Percentiles rank a stretch among this genome's conserved stretches.
phyloP scores from a whole-genome alignment of 2,113 vertebrate genomes.

The Anser cygnoides region DNA sequence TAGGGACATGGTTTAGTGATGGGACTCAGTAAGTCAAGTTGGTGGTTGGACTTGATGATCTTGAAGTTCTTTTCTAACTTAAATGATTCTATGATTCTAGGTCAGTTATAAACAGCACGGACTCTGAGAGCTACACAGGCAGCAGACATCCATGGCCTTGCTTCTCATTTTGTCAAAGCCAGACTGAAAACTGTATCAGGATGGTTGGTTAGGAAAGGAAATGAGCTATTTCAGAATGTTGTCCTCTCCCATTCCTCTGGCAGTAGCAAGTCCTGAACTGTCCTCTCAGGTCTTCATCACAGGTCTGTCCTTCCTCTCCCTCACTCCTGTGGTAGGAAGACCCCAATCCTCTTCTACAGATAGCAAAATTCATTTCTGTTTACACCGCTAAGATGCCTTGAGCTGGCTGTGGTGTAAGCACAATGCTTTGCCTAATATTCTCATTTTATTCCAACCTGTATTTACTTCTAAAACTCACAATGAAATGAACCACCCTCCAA shows the following conservation, averaged over 20 bases:
- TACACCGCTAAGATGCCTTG: background rate
- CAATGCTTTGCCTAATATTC: background rate
- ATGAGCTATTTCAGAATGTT: background rate
- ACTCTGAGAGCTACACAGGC: background rate
- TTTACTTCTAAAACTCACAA: background rate
- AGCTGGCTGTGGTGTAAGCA: background rate
- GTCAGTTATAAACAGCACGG: background rate
- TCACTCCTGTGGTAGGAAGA: background rate
- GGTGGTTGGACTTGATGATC: background rate
- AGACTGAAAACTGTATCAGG: background rate
- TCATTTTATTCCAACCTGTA: background rate
- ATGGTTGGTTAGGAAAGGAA: background rate
- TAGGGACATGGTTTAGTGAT: background rate
- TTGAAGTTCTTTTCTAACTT: background rate
- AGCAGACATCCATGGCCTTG: background rate
- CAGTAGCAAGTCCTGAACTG: background rate
- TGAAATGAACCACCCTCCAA: background rate
- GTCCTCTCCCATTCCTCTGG: background rate
- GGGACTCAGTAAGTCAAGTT: background rate
- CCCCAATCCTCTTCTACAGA: background rate
- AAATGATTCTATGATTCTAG: background rate
- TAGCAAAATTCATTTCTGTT: background rate
- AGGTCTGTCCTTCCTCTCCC: background rate
- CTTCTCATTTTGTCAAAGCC: background rate
- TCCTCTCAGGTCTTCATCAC: background rate